phyloP scores from a whole-genome alignment of 2,888 invertebrate genomes.

The Synergus gifuensis region DNA sequence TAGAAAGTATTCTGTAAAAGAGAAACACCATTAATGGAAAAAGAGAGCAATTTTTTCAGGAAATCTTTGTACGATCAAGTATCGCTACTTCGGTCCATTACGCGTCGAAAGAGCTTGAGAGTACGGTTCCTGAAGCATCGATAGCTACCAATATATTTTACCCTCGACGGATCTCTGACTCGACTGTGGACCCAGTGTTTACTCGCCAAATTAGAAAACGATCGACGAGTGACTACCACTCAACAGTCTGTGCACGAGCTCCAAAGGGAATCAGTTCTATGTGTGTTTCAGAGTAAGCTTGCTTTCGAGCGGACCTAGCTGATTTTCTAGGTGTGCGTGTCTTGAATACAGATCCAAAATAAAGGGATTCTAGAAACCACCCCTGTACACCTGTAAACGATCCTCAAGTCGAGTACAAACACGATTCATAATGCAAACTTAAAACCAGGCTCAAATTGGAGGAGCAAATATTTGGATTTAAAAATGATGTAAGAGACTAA shows the following conservation, averaged over 20 bases:
- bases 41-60: slow-evolving; percentile 47
- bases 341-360: slow-evolving; percentile 33
- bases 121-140: slow-evolving; percentile 48
- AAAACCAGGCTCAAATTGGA: slow-evolving; percentile 27
- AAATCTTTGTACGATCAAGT: slow-evolving; percentile 39
- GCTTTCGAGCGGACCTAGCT: slow-evolving; percentile 20
- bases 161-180: slow-evolving; percentile 44
- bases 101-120: slow-evolving; percentile 44
- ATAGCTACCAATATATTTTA: slow-evolving; percentile 48
- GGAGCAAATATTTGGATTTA: neutral
- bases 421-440: slow-evolving; percentile 34
- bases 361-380: slow-evolving; percentile 25
- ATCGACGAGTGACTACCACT: slow-evolving; percentile 70
- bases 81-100: slow-evolving; percentile 37
- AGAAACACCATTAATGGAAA: slow-evolving; percentile 46
- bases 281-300: slow-evolving; percentile 35
- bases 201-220: slow-evolving; percentile 76
- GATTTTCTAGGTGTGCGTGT: slow-evolving; percentile 9
- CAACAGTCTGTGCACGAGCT: slow-evolving; percentile 60
- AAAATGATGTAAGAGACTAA: slow-evolving; percentile 2
- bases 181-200: slow-evolving; percentile 68
- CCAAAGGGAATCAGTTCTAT: slow-evolving; percentile 63
- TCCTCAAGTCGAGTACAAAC: slow-evolving; percentile 32
- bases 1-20: slow-evolving; percentile 11
- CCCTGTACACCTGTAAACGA: slow-evolving; percentile 38